Conservation (phyloP, 2,888 invertebrate genomes). For the Ecliptopera silaceata region DNA sequence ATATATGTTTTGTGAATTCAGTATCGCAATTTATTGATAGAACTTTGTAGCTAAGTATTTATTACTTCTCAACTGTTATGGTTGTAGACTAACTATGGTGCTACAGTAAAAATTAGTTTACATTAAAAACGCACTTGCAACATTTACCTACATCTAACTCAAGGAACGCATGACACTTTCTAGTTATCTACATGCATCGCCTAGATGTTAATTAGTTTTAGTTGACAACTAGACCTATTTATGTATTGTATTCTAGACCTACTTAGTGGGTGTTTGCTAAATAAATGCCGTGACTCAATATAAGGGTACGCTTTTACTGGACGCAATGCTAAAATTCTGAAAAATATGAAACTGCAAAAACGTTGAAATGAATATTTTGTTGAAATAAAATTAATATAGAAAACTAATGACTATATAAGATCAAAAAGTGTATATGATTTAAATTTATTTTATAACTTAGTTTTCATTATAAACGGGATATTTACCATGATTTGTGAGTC, state of each 20-base stretch:
- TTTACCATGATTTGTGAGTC: too few relatives aligned
- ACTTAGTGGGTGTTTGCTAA: background rate
- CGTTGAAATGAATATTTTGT: too few relatives aligned
- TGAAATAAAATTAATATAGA: too few relatives aligned
- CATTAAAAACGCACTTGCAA: background rate
- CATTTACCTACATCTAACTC: background rate
- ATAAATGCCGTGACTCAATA: slow-evolving; percentile 1
- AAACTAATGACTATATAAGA: too few relatives aligned
- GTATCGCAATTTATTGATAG: too few relatives aligned
- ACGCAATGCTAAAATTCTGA: background rate
- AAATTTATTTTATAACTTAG: too few relatives aligned
- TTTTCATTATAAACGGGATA: too few relatives aligned
- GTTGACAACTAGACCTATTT: background rate
- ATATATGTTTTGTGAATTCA: too few relatives aligned
- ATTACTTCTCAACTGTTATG: background rate
- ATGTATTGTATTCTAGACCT: background rate
- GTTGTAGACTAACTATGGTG: too few relatives aligned
- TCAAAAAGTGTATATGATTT: too few relatives aligned
- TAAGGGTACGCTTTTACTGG: background rate
- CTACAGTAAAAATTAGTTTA: background rate
- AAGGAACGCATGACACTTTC: background rate
- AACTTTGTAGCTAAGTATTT: too few relatives aligned
- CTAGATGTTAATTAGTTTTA: background rate
- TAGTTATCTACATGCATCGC: background rate
- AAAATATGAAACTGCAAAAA: background rate